A percentile compares a stretch with the other conserved stretches of the same genome.
These are phyloP conservation scores for Lepilemur ruficaudatus DNA, from an alignment of 2,797 vertebrate genomes.

Conservation along the genomic window DNA sequence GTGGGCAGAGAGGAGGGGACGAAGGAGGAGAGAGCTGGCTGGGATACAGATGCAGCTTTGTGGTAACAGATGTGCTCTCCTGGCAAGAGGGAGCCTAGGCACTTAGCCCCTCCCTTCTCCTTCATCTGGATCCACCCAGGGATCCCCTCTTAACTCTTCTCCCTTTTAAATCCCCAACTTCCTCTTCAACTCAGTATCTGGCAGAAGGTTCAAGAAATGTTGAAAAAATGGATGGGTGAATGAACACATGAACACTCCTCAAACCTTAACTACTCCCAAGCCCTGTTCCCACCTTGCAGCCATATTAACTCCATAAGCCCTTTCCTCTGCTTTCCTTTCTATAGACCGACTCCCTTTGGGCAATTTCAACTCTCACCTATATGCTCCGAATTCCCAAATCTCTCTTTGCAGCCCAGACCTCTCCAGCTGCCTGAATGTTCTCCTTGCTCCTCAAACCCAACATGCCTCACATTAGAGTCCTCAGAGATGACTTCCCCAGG, in stretches of 20 bases:
- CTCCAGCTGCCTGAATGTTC: not conserved
- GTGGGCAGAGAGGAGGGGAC: constrained; percentile 5
- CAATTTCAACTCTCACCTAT: constrained; percentile 48
- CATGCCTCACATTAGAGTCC: not conserved
- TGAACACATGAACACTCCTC: constrained; percentile 32
- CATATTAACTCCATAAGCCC: not conserved
- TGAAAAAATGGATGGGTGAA: constrained; percentile 29
- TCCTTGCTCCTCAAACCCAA: not conserved
- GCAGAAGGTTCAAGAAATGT: constrained; percentile 43
- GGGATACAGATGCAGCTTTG: constrained; percentile 57
- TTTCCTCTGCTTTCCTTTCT: constrained; percentile 62
- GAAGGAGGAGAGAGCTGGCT: constrained; percentile 22
- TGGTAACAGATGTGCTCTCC: constrained; percentile 72
- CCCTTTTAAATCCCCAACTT: constrained; percentile 61
- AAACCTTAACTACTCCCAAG: not conserved
- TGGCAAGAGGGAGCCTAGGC: constrained; percentile 42
- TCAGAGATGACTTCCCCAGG: not conserved
- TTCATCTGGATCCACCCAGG: constrained; percentile 68
- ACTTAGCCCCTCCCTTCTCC: constrained; percentile 54
- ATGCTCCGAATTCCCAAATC: not conserved
- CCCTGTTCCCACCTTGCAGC: not conserved
- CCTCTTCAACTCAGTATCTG: constrained; percentile 53
- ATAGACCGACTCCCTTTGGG: not conserved
- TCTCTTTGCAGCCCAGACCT: constrained; percentile 9
- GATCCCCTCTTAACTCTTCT: constrained; percentile 69